Evolutionary conservation across 1,140 invertebrate species (phyloP), one percentile per base, ranked within the genome.

Genomic region (Macrobrachium rosenbergii): DNA sequence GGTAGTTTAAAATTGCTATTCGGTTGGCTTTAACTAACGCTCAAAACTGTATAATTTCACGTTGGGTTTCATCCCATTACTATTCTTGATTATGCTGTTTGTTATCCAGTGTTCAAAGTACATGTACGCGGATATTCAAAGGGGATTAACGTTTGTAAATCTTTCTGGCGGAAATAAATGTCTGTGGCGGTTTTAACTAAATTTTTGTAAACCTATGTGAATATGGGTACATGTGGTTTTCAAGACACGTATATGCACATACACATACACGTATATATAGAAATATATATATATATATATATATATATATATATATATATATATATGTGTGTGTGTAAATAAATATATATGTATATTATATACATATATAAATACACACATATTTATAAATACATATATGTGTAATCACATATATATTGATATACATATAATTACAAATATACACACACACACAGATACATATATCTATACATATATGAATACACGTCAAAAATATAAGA

Each of bases 231-330:
- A 52, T 52, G 6, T 52, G 28, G 1, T 37, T 37, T 37, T 37
- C 28, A 37, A 37, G 28, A 52, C 0, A 52, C 6, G 12, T 52
- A 8, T 52, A 52, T 52, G 12, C 8, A 67, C 8, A 67, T 67
- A 67, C 8, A 67, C 8, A 67, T 67, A 67, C 8, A 67, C 8
- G 8, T 67, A 67, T 67, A 67, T 67, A 67, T 67, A 67, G 3
- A 67, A 3, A 67, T 67, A 67, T 67, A 67, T 67, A 67, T 67
- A 67, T 21, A 52, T 52, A 52, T 52, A 52, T 52, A 52, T 52
- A 52, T 8, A 52, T 52, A 52, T 52, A 52, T 52, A 67, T 67
- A 67, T 67, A 67, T 67, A 67, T 67, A 67, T 23, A 67, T 67
- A 67, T 67, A 67, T 67, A 67, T 67, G 16, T 67, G 8, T 67